Percentiles rank a stretch among this genome's conserved stretches.
These are phyloP conservation scores for Synodontis membranacea DNA, from an alignment of 2,113 vertebrate genomes.

Conservation along the genomic window DNA sequence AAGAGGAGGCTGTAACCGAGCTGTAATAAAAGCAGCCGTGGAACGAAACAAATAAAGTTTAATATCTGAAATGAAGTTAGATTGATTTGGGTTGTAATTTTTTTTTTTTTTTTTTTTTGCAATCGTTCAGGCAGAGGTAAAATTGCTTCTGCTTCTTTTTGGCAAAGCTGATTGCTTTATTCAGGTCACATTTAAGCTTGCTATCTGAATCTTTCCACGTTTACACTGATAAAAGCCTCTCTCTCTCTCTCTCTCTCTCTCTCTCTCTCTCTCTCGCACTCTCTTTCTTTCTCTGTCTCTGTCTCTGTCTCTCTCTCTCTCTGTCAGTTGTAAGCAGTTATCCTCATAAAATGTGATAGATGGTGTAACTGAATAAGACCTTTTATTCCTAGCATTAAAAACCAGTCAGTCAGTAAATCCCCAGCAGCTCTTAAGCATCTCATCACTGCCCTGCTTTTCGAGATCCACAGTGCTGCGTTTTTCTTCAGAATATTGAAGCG, in stretches of 20 bases:
- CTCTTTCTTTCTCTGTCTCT: no score
- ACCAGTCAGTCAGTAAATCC: background rate
- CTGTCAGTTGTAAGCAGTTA: background rate
- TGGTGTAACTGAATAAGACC: background rate
- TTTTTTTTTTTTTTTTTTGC: no score
- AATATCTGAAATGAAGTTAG: background rate
- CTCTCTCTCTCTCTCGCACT: background rate
- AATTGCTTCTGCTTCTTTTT: conserved; percentile 4
- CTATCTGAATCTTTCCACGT: background rate
- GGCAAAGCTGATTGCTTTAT: background rate
- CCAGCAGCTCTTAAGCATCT: background rate
- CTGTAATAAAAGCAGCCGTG: background rate
- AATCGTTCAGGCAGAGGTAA: background rate
- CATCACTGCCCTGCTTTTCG: background rate
- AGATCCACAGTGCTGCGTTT: background rate
- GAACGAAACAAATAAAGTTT: background rate
- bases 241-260: background rate
- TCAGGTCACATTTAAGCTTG: conserved; percentile 2
- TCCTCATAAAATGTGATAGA: background rate
- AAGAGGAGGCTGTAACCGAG: background rate
- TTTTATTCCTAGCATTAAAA: background rate
- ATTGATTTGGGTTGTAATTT: background rate
- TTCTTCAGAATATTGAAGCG: background rate
- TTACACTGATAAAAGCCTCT: background rate
- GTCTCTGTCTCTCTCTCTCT: background rate